phyloP scores from a whole-genome alignment of 2,797 vertebrate genomes.

The Bucorvus abyssinicus region DNA sequence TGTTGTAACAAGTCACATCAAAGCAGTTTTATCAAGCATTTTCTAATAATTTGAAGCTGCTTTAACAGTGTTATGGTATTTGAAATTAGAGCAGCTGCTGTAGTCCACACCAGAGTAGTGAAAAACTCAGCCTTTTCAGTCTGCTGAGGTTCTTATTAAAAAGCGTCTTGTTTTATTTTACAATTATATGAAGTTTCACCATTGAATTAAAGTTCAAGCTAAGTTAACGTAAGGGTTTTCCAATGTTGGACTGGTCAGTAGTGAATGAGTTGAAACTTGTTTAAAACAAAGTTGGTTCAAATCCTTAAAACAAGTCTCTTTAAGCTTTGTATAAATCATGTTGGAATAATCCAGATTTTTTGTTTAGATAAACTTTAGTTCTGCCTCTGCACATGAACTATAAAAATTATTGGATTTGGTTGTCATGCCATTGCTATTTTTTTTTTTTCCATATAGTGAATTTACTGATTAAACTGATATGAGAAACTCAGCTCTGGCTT shows the following conservation, averaged over 20 bases:
- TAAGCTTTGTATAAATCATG: not conserved
- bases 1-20: not conserved
- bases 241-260: not conserved
- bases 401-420: not conserved
- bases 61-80: not conserved
- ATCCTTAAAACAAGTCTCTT: not conserved
- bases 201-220: not conserved
- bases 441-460: not conserved
- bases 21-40: not conserved
- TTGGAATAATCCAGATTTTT: not conserved
- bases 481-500: not conserved
- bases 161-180: not conserved
- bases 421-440: accelerated
- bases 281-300: not conserved
- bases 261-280: not conserved
- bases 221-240: not conserved
- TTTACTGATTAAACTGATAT: not conserved
- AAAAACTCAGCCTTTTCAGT: not conserved
- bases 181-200: not conserved
- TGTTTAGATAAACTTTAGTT: not conserved
- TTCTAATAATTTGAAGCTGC: not conserved
- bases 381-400: not conserved
- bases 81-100: not conserved
- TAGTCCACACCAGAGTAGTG: not conserved
- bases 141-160: not conserved